Evolutionary conservation across 1,140 invertebrate genomes (phyloP).

Genomic region (Nylanderia fulva): DNA sequence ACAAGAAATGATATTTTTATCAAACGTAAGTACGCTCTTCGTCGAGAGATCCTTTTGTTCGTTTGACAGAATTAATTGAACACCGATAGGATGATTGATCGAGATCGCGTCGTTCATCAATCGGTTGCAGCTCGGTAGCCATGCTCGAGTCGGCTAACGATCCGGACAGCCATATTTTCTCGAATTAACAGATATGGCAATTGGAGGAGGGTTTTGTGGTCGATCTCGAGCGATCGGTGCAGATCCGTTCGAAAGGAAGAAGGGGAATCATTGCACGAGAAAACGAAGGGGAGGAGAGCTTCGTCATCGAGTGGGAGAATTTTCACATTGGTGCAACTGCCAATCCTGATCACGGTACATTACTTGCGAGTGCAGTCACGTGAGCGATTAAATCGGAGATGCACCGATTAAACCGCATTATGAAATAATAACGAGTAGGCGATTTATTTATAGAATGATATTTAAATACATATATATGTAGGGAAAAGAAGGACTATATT

Average conservation of each 20-base stretch:
- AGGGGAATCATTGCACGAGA: slow-evolving; percentile 33
- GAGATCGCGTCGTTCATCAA: slow-evolving; percentile 22
- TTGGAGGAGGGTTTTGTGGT: slow-evolving; percentile 64
- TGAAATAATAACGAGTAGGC: too few relatives aligned
- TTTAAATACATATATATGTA: not conserved
- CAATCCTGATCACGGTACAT: slow-evolving; percentile 70
- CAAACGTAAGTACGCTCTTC: not conserved
- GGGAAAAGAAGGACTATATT: not conserved
- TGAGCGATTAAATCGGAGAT: slow-evolving; percentile 20
- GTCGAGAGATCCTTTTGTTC: not conserved
- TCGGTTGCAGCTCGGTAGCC: not conserved
- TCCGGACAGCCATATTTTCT: slow-evolving; percentile 74
- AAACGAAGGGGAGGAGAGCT: slow-evolving; percentile 55
- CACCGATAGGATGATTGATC: not conserved
- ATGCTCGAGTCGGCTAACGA: slow-evolving; percentile 46
- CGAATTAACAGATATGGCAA: slow-evolving; percentile 76
- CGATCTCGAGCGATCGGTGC: slow-evolving; percentile 45
- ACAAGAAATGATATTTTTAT: slow-evolving; percentile 12
- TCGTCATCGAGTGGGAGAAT: slow-evolving; percentile 67
- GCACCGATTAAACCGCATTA: not conserved
- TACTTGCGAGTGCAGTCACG: slow-evolving; percentile 34
- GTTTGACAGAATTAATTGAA: slow-evolving; percentile 11
- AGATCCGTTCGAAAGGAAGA: slow-evolving; percentile 22
- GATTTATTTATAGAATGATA: not conserved
- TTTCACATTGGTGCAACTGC: slow-evolving; percentile 74